These are phyloP conservation scores for Smutsia temminckii DNA, from an alignment of 2,797 vertebrate species.

Conservation along the genomic window DNA sequence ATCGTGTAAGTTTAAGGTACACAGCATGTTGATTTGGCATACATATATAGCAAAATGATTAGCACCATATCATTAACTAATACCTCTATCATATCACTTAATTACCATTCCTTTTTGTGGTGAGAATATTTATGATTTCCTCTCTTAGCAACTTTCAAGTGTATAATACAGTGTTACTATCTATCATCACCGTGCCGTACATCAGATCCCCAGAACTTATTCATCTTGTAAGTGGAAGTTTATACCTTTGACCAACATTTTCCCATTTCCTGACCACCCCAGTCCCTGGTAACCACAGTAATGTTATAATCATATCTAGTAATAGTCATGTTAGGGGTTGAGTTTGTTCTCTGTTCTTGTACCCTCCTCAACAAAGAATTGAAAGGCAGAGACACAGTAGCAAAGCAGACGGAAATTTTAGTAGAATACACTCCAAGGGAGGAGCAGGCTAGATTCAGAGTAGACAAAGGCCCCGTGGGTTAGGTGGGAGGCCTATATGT, in stretches of 20 bases:
- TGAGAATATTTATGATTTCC: neutral
- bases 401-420: too few species aligned
- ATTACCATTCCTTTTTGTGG: neutral
- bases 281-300: neutral
- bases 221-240: neutral
- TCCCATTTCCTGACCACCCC: neutral
- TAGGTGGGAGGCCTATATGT: too few species aligned
- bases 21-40: neutral
- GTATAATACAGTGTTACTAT: neutral
- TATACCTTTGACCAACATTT: neutral
- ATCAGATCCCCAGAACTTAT: neutral
- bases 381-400: too few species aligned
- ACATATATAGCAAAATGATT: neutral
- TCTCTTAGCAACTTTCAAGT: neutral
- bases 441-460: too few species aligned
- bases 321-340: neutral
- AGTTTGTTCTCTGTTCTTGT: too few species aligned
- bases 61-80: neutral
- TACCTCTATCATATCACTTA: neutral
- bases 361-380: too few species aligned
- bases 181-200: neutral
- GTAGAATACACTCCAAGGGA: too few species aligned
- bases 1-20: neutral
- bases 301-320: neutral
- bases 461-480: too few species aligned